Percentiles rank a stretch among this genome's conserved stretches.
Conservation (phyloP, 1,140 invertebrate species). For the Brachionus manjavacas region DNA sequence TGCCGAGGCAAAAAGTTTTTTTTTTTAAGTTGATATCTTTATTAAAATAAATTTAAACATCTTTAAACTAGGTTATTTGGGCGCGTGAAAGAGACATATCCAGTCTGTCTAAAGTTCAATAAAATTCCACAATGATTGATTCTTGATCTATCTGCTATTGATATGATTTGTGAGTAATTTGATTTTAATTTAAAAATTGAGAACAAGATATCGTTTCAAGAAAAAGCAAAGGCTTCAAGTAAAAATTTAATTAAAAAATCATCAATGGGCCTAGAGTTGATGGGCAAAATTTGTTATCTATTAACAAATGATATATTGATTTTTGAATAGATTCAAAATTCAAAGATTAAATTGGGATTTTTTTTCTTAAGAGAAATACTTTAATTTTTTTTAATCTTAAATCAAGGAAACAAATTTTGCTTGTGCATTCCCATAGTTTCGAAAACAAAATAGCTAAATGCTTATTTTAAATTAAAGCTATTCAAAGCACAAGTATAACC, state of each 20-base stretch:
- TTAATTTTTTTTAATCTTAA: too few relatives aligned
- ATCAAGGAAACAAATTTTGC: background rate
- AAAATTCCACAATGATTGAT: background rate
- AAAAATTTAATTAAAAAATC: background rate
- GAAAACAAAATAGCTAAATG: background rate
- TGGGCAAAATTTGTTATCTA: background rate
- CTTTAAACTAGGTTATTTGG: background rate
- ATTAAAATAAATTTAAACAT: background rate
- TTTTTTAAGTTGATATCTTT: background rate
- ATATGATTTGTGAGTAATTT: background rate
- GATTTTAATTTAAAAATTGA: constrained; percentile 1
- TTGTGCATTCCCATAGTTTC: background rate
- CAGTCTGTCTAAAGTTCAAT: background rate
- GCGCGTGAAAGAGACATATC: background rate
- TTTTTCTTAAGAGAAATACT: background rate
- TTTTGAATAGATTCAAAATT: background rate
- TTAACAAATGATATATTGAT: background rate
- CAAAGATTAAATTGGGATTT: background rate
- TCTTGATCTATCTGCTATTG: background rate
- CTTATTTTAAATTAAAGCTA: background rate
- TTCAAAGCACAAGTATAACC: background rate
- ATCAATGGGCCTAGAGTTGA: background rate
- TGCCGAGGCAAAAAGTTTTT: background rate
- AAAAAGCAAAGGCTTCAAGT: background rate
- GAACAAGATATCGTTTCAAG: background rate